Conservation (phyloP, 2,113 vertebrate species). For the Pseudorhombus dupliciocellatus region DNA sequence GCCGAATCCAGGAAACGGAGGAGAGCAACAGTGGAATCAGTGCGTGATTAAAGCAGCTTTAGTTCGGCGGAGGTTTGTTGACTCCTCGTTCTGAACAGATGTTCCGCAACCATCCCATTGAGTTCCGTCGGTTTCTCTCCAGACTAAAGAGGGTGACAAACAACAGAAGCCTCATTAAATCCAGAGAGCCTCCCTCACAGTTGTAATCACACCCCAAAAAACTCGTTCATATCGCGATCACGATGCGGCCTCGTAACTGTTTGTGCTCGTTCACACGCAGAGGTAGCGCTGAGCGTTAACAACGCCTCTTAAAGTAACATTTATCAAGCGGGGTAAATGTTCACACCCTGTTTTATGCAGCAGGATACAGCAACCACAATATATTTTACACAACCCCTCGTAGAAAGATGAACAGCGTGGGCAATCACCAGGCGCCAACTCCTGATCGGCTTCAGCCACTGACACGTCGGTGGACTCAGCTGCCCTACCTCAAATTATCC, state of each 20-base stretch:
- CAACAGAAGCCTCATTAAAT: constrained; percentile 59
- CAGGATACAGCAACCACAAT: constrained; percentile 24
- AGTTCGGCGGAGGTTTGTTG: constrained; percentile 55
- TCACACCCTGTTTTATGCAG: constrained; percentile 8
- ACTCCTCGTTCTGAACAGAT: constrained; percentile 58
- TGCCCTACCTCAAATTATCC: background rate
- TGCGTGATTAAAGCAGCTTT: constrained; percentile 24
- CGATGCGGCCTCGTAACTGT: background rate
- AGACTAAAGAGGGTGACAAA: constrained; percentile 35
- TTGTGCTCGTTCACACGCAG: background rate
- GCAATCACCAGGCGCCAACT: background rate
- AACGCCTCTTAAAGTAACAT: background rate
- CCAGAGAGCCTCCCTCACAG: constrained; percentile 35
- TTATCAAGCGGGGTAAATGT: constrained; percentile 8
- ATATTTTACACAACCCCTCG: too few species aligned
- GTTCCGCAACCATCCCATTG: constrained; percentile 21
- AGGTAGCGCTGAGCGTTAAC: background rate
- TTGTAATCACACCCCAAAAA: constrained; percentile 40
- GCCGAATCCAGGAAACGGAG: background rate
- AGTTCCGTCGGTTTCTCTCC: constrained; percentile 23
- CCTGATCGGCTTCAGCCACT: constrained; percentile 27
- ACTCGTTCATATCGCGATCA: constrained; percentile 9
- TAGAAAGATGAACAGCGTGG: background rate
- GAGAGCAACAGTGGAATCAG: constrained; percentile 8
- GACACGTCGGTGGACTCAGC: background rate